Base-by-base conservation (phyloP, 2,797 vertebrate genomes). In the Hippocampus kuda region DNA sequence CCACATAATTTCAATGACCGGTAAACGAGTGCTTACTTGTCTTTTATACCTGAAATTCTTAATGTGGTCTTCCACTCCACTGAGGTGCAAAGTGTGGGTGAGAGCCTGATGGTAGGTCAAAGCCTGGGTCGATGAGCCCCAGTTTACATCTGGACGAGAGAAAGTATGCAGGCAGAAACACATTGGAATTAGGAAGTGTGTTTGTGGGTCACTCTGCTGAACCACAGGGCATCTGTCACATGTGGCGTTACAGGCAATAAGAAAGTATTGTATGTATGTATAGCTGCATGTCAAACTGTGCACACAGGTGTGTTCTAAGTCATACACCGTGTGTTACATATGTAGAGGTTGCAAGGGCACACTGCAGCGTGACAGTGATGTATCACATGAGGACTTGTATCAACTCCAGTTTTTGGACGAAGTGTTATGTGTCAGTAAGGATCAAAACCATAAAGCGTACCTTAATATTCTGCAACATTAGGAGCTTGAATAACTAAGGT, bases 71-170 rank as follows among this genome's bases (percentile, higher is more conserved):
- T 98, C 95, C 12, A 99, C 95, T 27, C 95, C 94, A 0, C 94
- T 92, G 75, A 99, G 94, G 48, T 96, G 93, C 75, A 99, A 88
- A 2, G 95, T 95, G 90, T 98, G 95, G 71, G 95, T 93, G 68
- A 99, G 84, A 1, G 97, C 95, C 87, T 91, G 95, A 83, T 98
- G 90, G 80, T 99, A 99, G 62, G 96, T 98, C 90, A 99, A 86
- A 26, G 97, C 97, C 89, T 99, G 97, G 0, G 97, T 99, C 2
- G 97, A 99, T 0, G 97, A 99, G 38, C 97, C 97, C 97, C 97
- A 99, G 86, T 99, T 99, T 75, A 99, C 97, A 93, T 99, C 97
- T 99, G 90, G 78, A 81, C 56, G 46, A 76, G 44, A 78, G 74
- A 60, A 79, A 69, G 64, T 79, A 82, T 41, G 74, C 80, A 77